A percentile compares a stretch with the other conserved stretches of the same genome.
Conservation (phyloP, 2,113 vertebrate species). For the Condylura cristata region DNA sequence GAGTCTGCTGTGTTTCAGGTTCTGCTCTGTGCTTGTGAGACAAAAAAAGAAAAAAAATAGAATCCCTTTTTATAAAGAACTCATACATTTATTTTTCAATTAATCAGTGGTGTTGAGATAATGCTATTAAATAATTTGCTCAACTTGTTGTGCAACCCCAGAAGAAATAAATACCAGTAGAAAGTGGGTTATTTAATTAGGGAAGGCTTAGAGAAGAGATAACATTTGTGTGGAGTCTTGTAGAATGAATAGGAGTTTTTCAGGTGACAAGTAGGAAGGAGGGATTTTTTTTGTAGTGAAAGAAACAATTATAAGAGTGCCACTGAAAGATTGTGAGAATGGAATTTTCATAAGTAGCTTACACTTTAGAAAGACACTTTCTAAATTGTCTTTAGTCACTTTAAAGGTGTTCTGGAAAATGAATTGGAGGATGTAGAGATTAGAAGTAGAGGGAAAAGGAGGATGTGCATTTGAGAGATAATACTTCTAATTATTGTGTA, state of each 20-base stretch:
- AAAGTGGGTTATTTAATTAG: not conserved
- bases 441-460: not conserved
- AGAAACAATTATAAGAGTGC: not conserved
- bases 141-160: not conserved
- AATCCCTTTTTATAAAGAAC: not conserved
- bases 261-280: not conserved
- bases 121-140: not conserved
- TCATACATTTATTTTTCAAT: too few species aligned
- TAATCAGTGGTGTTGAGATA: not conserved
- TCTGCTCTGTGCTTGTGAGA: not conserved
- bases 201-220: not conserved
- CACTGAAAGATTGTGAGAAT: not conserved
- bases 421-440: not conserved
- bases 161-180: not conserved
- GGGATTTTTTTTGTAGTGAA: not conserved
- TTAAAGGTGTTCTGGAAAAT: not conserved
- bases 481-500: constrained; percentile 41
- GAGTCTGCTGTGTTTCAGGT: not conserved
- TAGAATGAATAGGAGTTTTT: not conserved
- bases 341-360: not conserved
- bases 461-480: constrained; percentile 9
- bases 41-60: not conserved
- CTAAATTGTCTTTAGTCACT: too few species aligned
- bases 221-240: not conserved
- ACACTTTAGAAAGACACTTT: not conserved